Conservation (phyloP, 2,888 invertebrate species). For the Dioctria linearis region DNA sequence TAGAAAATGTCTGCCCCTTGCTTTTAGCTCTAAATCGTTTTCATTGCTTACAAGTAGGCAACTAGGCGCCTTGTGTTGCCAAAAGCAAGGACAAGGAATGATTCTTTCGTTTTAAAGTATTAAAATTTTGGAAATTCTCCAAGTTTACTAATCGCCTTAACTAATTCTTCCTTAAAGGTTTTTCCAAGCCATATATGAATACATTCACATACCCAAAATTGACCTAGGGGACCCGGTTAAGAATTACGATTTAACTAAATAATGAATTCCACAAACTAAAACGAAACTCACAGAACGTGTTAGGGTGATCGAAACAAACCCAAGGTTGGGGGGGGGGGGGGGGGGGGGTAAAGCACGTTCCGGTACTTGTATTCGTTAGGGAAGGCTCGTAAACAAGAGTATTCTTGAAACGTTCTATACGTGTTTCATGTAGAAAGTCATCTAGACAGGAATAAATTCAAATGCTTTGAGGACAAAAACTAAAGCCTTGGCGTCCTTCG, state of each 20-base stretch:
- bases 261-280: no score
- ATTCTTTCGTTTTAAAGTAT: background rate
- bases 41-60: background rate
- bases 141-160: background rate
- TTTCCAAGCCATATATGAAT: background rate
- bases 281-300: no score
- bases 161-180: background rate
- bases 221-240: background rate
- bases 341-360: no score
- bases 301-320: background rate
- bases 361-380: no score
- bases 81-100: background rate
- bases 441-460: no score
- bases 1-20: constrained; percentile 2
- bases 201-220: background rate
- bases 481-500: background rate
- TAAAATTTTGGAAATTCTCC: background rate
- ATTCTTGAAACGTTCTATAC: no score
- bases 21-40: background rate
- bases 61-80: background rate
- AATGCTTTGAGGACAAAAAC: no score
- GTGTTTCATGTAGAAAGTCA: no score
- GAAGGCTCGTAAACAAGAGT: no score
- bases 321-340: background rate
- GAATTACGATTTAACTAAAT: background rate